Evolutionary conservation across 2,888 invertebrate genomes (phyloP), one percentile per base, ranked within the genome.

Genomic region (Autographa gamma): DNA sequence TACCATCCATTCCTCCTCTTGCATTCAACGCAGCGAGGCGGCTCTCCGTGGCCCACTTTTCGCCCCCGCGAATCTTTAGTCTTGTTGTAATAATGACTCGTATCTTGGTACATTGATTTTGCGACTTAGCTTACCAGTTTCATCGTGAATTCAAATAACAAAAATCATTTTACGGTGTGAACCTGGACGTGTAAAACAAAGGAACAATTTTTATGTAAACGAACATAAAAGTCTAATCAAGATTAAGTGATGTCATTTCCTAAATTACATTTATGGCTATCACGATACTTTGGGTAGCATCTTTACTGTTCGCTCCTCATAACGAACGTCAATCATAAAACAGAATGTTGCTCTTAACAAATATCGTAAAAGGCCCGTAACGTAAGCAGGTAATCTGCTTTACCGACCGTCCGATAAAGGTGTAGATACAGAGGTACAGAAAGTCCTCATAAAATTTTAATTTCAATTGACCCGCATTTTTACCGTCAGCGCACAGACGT

Each of bases 391-490:
- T 87, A 85, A 87, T 86, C 82, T 84, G 81, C 84, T 86, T 82
- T 78, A 74, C 72, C 82, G 83, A 83, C 48, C 71, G 68, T 75
- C 80, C 74, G 76, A 48, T 48, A 48, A 48, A 48, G 82, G 80
- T 82, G 82, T 82, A 83, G 83, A 87, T 83, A 82, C 86, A 83
- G 85, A 85, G 86, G 84, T 85, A 85, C 83, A 83, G 86, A 84
- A 82, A 81, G 76, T 83, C 76, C 81, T 85, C 86, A 89, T 91
- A 90, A 91, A 92, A 91, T 88, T 92, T 92, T 92, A 92, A 93
- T 92, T 92, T 89, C 81, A 85, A 85, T 88, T 89, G 90, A 90
- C 91, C 92, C 88, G 89, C 87, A 90, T 92, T 93, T 92, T 93
- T 90, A 90, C 85, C 89, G 86, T 90, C 90, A 85, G 86, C 81